Conservation (phyloP, 2,888 invertebrate genomes). For the Metacarcinus magister region DNA sequence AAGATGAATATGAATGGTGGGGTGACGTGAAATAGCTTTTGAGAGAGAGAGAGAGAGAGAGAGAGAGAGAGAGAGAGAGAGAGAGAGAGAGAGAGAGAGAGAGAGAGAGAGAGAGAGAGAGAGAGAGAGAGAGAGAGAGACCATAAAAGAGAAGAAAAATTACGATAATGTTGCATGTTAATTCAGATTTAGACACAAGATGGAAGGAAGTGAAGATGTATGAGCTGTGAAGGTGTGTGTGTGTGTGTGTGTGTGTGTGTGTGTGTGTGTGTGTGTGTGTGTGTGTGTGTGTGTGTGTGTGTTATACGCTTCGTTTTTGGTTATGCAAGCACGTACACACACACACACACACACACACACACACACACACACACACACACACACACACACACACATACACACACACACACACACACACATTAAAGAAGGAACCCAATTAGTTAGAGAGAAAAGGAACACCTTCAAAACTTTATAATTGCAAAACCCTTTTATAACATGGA, state of each 20-base stretch:
- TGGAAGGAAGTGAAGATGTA: no score
- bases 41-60: slow-evolving; percentile 34
- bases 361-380: slow-evolving; percentile 37
- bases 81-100: slow-evolving; percentile 42
- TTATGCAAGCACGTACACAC: not conserved
- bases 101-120: slow-evolving; percentile 49
- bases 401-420: slow-evolving; percentile 40
- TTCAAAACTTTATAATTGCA: slow-evolving; percentile 14
- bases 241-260: slow-evolving; percentile 51
- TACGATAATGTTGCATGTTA: no score
- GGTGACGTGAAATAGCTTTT: not conserved
- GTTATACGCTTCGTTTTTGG: no score
- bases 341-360: slow-evolving; percentile 8
- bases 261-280: slow-evolving; percentile 55
- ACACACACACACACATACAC: slow-evolving; percentile 34
- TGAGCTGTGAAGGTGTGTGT: no score
- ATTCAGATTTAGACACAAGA: no score
- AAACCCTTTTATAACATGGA: not conserved
- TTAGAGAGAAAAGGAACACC: not conserved
- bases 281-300: not conserved
- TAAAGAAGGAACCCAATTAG: not conserved
- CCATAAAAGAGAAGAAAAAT: no score
- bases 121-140: slow-evolving; percentile 27
- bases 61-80: slow-evolving; percentile 43
- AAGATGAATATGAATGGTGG: not conserved